Base-by-base conservation (phyloP, 2,888 invertebrate genomes). In the Alcis repandata region DNA sequence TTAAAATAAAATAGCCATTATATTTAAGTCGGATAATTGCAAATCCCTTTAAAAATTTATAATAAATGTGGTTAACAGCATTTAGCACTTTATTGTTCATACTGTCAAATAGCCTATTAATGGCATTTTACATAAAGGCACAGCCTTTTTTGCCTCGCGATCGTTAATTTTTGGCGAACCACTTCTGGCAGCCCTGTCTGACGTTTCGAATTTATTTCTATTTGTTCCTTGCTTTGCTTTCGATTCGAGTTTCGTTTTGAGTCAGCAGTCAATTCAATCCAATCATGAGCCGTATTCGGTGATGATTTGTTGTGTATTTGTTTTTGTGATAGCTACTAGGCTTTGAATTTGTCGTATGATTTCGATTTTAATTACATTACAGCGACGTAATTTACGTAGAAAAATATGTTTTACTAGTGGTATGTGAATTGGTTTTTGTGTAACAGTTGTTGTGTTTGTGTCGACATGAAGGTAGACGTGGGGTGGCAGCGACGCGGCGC, bases 391-490 rank as follows among this genome's bases (percentile, higher is more conserved):
- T 74, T 73, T 67, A 54, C 54, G 63, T 46, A 73, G 68, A 77
- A 74, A 70, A 84, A 73, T 60, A 84, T 88, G 86, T 84, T 72
- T 82, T 80, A 74, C 67, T 63, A 64, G 74, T 71, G 73, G 67
- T 74, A 46, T 17, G 56, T 73, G 70, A 72, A 71, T 76, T 74
- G 74, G 80, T 75, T 69, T n/a, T 73, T 80, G 73, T 77, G 80
- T 78, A 60, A 65, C 27, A 75, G 71, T 79, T 79, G 74, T 71
- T 81, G 84, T 85, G 84, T 85, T 66, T 60, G 82, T 87, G 87
- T 86, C 85, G 81, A 87, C 84, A 90, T 92, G 92, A 91, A 87
- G 88, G 87, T 88, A 88, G 86, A 86, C 78, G 80, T 80, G 75
- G 82, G 71, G 63, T 84, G 89, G 89, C 87, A 88, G 84, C 90